phyloP scores from a whole-genome alignment of 2,113 vertebrate species.

The Paramormyrops kingsleyae region DNA sequence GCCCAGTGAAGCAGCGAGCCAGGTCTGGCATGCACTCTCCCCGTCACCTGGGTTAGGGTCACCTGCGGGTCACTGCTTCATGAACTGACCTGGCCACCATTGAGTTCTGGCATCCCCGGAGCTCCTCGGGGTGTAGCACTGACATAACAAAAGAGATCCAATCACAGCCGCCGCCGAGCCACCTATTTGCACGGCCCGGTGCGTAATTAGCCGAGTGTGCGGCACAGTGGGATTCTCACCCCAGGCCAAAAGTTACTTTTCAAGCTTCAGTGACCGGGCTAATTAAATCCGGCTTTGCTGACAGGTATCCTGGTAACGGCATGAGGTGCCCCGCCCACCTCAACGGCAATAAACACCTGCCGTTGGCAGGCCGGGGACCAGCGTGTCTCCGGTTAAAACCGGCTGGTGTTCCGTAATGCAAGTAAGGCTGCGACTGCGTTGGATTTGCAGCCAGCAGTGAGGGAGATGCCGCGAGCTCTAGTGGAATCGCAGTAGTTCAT shows the following conservation, averaged over 20 bases:
- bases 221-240: slow-evolving; percentile 61
- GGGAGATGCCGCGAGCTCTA: not conserved
- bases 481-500: not conserved
- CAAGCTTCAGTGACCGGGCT: slow-evolving; percentile 68
- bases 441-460: not conserved
- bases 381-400: slow-evolving; percentile 31
- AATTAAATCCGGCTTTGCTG: slow-evolving; percentile 70
- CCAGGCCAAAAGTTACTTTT: slow-evolving; percentile 58
- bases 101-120: slow-evolving; percentile 69
- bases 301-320: slow-evolving; percentile 56
- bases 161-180: slow-evolving; percentile 70
- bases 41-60: slow-evolving; percentile 63
- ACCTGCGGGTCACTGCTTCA: slow-evolving; percentile 60
- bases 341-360: slow-evolving; percentile 58
- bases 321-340: slow-evolving; percentile 63
- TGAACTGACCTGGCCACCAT: slow-evolving; percentile 58
- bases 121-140: slow-evolving; percentile 50
- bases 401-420: slow-evolving; percentile 42
- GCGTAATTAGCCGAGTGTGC: slow-evolving; percentile 64
- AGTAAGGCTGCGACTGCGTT: slow-evolving; percentile 31
- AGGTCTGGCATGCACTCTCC: slow-evolving; percentile 45
- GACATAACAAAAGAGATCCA: slow-evolving; percentile 60
- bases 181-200: slow-evolving; percentile 59
- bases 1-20: slow-evolving; percentile 38
- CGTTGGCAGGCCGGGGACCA: slow-evolving; percentile 35